phyloP scores from a whole-genome alignment of 2,113 vertebrate species.

The Cettia cetti region DNA sequence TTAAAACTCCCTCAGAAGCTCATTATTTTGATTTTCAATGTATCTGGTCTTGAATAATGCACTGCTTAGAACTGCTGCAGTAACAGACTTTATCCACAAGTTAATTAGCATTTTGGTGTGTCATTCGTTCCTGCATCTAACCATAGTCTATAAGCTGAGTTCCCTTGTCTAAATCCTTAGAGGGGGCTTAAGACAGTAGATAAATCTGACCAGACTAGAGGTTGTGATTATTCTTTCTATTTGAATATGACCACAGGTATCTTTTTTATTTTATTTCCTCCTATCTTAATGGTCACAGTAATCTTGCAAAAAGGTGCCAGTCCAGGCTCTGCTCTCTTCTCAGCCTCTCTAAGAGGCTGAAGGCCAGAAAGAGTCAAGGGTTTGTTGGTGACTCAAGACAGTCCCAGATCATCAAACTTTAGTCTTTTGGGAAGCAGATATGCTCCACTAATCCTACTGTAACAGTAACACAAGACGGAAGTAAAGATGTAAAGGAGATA shows the following conservation, averaged over 20 bases:
- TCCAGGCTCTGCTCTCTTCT: not conserved
- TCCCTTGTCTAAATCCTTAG: not conserved
- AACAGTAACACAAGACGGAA: not conserved
- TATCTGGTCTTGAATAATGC: not conserved
- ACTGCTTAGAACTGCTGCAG: not conserved
- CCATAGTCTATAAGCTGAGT: not conserved
- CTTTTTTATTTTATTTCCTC: not conserved
- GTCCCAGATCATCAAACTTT: not conserved
- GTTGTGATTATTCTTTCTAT: not conserved
- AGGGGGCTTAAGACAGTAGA: not conserved
- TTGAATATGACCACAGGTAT: not conserved
- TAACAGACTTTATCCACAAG: not conserved
- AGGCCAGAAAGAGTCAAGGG: not conserved
- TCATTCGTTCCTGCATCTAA: not conserved
- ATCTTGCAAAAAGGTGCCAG: not conserved
- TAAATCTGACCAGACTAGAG: not conserved
- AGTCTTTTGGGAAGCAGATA: not conserved
- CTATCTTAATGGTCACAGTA: not conserved
- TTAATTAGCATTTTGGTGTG: not conserved
- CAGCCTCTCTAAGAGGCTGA: not conserved
- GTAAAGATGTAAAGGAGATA: not conserved
- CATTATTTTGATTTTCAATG: constrained; percentile 25
- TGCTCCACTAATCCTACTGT: not conserved
- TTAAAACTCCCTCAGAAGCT: not conserved
- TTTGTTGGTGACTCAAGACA: not conserved